These are phyloP conservation scores for Tinamus major DNA, from an alignment of 2,797 vertebrate species.

Conservation along the genomic window DNA sequence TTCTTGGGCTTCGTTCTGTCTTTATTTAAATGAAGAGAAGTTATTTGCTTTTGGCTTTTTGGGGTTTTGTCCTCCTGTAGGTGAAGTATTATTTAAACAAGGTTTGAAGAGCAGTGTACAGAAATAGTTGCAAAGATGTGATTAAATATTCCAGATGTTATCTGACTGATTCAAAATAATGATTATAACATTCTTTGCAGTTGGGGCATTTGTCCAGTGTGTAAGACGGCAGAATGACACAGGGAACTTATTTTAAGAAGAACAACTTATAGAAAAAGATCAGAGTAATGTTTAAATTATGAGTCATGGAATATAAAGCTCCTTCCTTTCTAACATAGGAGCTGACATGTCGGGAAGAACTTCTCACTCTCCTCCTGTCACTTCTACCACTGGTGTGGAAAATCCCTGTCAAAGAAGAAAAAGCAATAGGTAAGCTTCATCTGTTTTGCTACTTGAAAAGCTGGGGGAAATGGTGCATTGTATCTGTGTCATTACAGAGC, in stretches of 20 bases:
- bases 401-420: constrained; percentile 94
- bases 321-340: constrained; percentile 81
- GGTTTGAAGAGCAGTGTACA: constrained; percentile 45
- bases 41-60: constrained; percentile 83
- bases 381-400: constrained; percentile 97
- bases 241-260: not conserved
- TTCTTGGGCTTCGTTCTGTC: not conserved
- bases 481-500: not conserved
- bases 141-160: constrained; percentile 59
- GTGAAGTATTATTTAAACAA: constrained; percentile 78
- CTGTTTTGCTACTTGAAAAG: rapidly evolving
- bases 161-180: constrained; percentile 40
- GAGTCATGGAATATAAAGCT: too few species aligned
- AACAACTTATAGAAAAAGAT: too few species aligned
- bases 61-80: constrained; percentile 48
- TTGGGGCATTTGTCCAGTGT: not conserved
- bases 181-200: not conserved
- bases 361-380: constrained; percentile 94
- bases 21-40: not conserved
- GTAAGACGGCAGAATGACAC: not conserved
- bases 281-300: too few species aligned
- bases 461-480: not conserved
- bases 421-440: constrained; percentile 86
- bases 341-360: constrained; percentile 95
- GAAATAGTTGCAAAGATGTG: constrained; percentile 64